Evolutionary conservation across 2,113 vertebrate genomes (phyloP).

Genomic region (Laterallus jamaicensis): DNA sequence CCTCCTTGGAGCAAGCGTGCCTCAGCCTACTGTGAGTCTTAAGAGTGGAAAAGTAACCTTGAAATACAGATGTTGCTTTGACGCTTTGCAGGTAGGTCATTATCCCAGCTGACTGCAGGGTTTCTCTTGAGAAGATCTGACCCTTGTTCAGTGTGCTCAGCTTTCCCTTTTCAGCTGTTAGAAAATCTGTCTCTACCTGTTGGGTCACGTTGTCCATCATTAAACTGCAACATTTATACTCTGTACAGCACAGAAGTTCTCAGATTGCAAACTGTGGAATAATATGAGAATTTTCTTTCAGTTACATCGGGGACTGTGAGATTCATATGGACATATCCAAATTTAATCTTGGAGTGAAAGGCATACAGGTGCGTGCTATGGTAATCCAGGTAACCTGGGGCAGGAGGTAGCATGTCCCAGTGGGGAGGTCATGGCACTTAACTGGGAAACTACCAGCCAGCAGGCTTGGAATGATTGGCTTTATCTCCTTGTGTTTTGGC

Average conservation of each 20-base stretch:
- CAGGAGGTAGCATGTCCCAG: not conserved
- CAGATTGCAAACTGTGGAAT: constrained; percentile 5
- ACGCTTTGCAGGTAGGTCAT: not conserved
- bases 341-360: constrained; percentile 88
- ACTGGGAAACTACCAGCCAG: not conserved
- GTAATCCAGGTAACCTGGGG: not conserved
- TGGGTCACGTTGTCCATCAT: not conserved
- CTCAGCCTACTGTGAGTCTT: not conserved
- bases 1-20: not conserved
- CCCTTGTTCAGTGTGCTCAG: not conserved
- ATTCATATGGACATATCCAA: constrained; percentile 88
- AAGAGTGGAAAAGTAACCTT: not conserved
- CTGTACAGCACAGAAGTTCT: not conserved
- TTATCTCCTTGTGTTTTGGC: not conserved
- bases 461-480: not conserved
- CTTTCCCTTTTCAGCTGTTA: not conserved
- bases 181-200: not conserved
- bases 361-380: constrained; percentile 81
- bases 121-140: not conserved
- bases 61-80: not conserved
- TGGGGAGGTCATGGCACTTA: not conserved
- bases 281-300: constrained; percentile 61
- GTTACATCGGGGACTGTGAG: constrained; percentile 90
- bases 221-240: not conserved
- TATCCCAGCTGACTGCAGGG: not conserved